These are phyloP conservation scores for Drosophila yooni DNA, from an alignment of 2,888 invertebrate genomes.

Conservation along the genomic window DNA sequence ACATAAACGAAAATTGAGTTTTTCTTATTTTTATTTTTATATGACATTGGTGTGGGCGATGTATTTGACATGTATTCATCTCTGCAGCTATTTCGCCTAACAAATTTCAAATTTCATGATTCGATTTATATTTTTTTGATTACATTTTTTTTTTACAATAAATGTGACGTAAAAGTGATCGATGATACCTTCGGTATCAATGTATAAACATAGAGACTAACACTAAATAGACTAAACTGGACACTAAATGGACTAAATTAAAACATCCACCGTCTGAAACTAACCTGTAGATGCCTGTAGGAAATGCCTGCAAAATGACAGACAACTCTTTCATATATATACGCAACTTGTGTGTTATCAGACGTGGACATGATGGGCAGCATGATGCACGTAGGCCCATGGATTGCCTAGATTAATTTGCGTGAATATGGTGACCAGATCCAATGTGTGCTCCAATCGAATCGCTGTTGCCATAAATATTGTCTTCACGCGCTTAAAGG, in stretches of 20 bases:
- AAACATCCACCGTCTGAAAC: slow-evolving; percentile 9
- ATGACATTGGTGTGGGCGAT: slow-evolving; percentile 6
- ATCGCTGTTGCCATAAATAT: slow-evolving; percentile 80
- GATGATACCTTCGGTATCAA: neutral
- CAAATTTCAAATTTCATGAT: slow-evolving; percentile 35
- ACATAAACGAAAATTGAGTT: slow-evolving; percentile 35
- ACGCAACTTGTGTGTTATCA: slow-evolving; percentile 1
- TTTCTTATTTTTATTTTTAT: slow-evolving; percentile 15
- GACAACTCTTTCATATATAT: slow-evolving; percentile 7
- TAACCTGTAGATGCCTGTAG: slow-evolving; percentile 33
- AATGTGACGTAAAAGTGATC: slow-evolving; percentile 40
- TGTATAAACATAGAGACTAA: neutral
- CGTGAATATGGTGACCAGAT: slow-evolving; percentile 80
- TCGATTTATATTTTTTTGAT: slow-evolving; percentile 16
- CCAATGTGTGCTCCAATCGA: slow-evolving; percentile 77
- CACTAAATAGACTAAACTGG: neutral
- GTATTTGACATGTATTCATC: slow-evolving; percentile 7
- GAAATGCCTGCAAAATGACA: slow-evolving; percentile 2
- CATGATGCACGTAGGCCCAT: slow-evolving; percentile 27
- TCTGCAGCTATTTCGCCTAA: slow-evolving; percentile 38
- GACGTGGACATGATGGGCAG: neutral
- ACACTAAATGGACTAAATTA: neutral
- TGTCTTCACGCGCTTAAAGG: slow-evolving; percentile 83
- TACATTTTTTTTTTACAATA: slow-evolving; percentile 38
- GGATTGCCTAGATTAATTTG: slow-evolving; percentile 52